A percentile compares a stretch with the other conserved stretches of the same genome.
Evolutionary conservation across 2,797 vertebrate genomes (phyloP).

Genomic region (Rhabdomys pumilio): DNA sequence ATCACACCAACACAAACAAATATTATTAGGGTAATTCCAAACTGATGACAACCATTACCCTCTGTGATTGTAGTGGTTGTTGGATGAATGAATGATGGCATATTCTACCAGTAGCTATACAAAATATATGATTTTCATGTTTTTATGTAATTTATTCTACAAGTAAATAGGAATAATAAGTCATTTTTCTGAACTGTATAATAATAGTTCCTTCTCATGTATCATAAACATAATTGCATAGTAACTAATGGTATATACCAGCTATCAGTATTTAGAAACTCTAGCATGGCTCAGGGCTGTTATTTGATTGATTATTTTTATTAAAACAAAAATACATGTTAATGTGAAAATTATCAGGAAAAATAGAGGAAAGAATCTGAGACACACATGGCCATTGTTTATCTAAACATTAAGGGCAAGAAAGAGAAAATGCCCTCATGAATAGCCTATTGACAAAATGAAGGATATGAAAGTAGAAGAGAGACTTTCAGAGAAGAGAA

Average conservation of each 20-base stretch:
- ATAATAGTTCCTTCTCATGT: neutral
- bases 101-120: neutral
- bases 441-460: neutral
- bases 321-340: neutral
- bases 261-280: neutral
- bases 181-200: neutral
- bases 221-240: neutral
- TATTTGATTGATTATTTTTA: neutral
- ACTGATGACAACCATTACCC: neutral
- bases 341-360: neutral
- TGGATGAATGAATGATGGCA: neutral
- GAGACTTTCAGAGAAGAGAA: neutral
- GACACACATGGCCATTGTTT: neutral
- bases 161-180: neutral
- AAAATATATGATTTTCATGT: neutral
- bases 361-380: neutral
- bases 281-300: neutral
- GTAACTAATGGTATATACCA: neutral
- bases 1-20: neutral
- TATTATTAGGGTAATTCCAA: neutral
- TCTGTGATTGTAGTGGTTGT: neutral
- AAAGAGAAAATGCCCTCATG: neutral
- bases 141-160: neutral
- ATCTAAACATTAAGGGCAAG: neutral
- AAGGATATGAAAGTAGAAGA: neutral